phyloP scores from a whole-genome alignment of 2,797 vertebrate genomes.

The Rallus crepitans region DNA sequence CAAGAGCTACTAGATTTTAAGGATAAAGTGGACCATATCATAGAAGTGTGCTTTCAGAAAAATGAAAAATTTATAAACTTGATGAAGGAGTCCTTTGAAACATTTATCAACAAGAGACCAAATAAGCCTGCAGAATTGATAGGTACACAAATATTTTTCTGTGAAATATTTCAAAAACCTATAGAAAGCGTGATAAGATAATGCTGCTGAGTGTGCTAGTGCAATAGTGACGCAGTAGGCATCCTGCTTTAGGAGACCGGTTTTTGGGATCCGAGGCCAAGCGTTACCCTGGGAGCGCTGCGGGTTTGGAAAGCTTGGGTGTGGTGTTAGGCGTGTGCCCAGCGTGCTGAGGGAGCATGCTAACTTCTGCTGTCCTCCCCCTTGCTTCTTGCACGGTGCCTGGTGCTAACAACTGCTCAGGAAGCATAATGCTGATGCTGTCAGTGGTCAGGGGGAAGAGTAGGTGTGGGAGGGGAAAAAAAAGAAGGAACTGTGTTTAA shows the following conservation, averaged over 20 bases:
- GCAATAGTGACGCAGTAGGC: not conserved
- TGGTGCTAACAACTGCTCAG: not conserved
- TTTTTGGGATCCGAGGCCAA: not conserved
- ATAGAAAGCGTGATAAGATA: constrained; percentile 35
- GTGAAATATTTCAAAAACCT: constrained; percentile 38
- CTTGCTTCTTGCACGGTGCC: constrained; percentile 2
- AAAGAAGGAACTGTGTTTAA: not conserved
- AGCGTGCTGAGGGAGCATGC: not conserved
- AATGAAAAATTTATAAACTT: constrained; percentile 85
- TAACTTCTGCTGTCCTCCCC: not conserved
- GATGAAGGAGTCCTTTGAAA: constrained; percentile 87
- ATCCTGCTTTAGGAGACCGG: not conserved
- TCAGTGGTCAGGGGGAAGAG: not conserved
- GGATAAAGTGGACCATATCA: constrained; percentile 86
- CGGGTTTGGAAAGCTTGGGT: not conserved
- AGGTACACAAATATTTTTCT: constrained; percentile 74
- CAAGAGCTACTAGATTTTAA: constrained; percentile 87
- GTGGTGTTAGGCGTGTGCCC: not conserved
- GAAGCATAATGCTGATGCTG: not conserved
- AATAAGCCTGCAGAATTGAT: constrained; percentile 87
- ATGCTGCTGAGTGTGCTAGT: constrained; percentile 58
- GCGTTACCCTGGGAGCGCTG: not conserved
- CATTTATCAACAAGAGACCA: constrained; percentile 86
- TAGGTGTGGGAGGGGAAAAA: not conserved
- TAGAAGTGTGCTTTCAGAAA: constrained; percentile 86